phyloP scores from a whole-genome alignment of 2,888 invertebrate species.

The Lacanobia wlatinum region DNA sequence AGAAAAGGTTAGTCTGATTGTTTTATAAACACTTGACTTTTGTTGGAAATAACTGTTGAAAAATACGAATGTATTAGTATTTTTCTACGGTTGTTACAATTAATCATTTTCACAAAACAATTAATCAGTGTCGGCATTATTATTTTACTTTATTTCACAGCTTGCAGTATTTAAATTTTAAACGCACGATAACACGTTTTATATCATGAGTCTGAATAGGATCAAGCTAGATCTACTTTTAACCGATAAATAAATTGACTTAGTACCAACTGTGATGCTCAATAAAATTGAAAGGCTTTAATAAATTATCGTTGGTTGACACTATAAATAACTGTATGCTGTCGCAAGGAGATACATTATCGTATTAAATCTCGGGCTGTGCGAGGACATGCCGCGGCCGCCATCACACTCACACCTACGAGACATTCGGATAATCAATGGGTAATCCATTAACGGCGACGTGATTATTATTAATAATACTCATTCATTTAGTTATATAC shows the following conservation, averaged over 20 bases:
- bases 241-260: neutral
- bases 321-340: conserved; percentile 35
- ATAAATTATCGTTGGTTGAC: conserved; percentile 35
- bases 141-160: neutral
- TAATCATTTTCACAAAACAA: neutral
- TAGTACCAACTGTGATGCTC: neutral
- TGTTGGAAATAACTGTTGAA: no score
- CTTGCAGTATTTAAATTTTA: neutral
- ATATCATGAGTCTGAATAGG: neutral
- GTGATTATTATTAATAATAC: conserved; percentile 8
- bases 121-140: neutral
- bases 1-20: no score
- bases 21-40: neutral
- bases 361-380: conserved; percentile 36
- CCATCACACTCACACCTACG: conserved; percentile 51
- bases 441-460: conserved; percentile 7
- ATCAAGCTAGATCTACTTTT: neutral
- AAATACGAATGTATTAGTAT: neutral
- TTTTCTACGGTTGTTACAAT: neutral
- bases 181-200: neutral
- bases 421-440: conserved; percentile 41
- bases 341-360: conserved; percentile 26
- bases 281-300: conserved; percentile 29
- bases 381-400: conserved; percentile 35
- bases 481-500: conserved; percentile 2